phyloP scores from a whole-genome alignment of 2,888 invertebrate genomes.

The Agonopterix alstromeriana region DNA sequence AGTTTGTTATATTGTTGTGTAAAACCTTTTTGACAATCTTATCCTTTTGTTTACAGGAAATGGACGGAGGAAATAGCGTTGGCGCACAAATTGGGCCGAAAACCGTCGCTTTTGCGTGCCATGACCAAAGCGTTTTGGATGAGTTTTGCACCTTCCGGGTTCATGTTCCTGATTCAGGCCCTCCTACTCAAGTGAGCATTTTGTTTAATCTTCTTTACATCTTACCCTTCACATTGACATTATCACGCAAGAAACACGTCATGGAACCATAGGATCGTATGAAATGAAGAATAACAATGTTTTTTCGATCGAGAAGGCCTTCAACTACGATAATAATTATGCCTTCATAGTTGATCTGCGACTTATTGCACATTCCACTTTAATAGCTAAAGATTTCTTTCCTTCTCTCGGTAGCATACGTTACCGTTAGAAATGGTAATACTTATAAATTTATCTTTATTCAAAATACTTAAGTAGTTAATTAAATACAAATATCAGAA shows the following conservation, averaged over 20 bases:
- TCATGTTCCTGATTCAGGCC: constrained; percentile 78
- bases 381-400: too few relatives aligned
- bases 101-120: constrained; percentile 80
- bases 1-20: not conserved
- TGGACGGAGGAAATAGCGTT: constrained; percentile 80
- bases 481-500: too few relatives aligned
- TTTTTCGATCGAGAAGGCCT: too few relatives aligned
- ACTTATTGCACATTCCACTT: too few relatives aligned
- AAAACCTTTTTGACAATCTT: not conserved
- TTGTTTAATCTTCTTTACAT: constrained; percentile 2
- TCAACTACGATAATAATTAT: too few relatives aligned
- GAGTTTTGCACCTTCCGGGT: constrained; percentile 80
- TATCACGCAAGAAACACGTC: not conserved
- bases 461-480: too few relatives aligned
- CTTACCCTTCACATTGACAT: not conserved
- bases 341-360: too few relatives aligned
- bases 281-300: too few relatives aligned
- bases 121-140: constrained; percentile 82
- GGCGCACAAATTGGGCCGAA: constrained; percentile 71
- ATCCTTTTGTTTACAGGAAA: constrained; percentile 70
- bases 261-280: too few relatives aligned
- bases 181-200: constrained; percentile 65
- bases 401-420: too few relatives aligned
- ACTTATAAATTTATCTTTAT: too few relatives aligned
- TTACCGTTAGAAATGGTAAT: too few relatives aligned